Evolutionary conservation across 2,113 vertebrate genomes (phyloP), one percentile per base, ranked within the genome.

Genomic region (Corydoras sp.): DNA sequence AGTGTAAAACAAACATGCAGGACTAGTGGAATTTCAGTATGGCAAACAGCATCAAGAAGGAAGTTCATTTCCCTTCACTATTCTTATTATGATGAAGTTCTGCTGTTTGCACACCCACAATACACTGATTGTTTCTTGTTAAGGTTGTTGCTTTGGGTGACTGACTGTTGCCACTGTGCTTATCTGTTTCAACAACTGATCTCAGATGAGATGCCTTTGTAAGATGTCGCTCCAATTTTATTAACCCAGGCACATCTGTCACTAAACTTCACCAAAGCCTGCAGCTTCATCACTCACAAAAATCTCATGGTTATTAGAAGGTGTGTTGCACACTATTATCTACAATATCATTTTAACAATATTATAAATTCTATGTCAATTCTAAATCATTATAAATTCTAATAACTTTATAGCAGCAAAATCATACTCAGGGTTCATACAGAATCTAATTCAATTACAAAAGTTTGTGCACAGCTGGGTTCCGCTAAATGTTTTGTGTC

Each of bases 21-120:
- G 7, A 53, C 2, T 30, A 9, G 55, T 24, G 65, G 65, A 58
- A 65, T 72, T 72, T 67, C 43, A 58, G 43, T 63, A 53, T 9
- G 58, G 67, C 15, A 65, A 61, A 30, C 35, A 35, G 18, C 51
- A 53, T 53, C 50, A 58, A n/a, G 24, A 69, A 69, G 48, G 55
- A 75, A 65, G 48, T 53, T 69, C 7, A 65, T 67, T 67, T 75
- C 30, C 60, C 54, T 64, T 65, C 30, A 32, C 7, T 35, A 43
- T 64, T 65, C 15, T 35, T 43, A 60, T 53, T 29, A 24, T 43
- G 55, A 59, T 29, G 30, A 64, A 32, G 43, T 51, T 69, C 58
- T 69, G 35, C 53, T 59, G 15, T 69, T 43, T 58, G 60, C 43
- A 58, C 30, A 51, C 32, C 9, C 54, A 58, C 43, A 53, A 59